Evolutionary conservation across 2,888 invertebrate species (phyloP).

Genomic region (Eucriotettix oculatus): DNA sequence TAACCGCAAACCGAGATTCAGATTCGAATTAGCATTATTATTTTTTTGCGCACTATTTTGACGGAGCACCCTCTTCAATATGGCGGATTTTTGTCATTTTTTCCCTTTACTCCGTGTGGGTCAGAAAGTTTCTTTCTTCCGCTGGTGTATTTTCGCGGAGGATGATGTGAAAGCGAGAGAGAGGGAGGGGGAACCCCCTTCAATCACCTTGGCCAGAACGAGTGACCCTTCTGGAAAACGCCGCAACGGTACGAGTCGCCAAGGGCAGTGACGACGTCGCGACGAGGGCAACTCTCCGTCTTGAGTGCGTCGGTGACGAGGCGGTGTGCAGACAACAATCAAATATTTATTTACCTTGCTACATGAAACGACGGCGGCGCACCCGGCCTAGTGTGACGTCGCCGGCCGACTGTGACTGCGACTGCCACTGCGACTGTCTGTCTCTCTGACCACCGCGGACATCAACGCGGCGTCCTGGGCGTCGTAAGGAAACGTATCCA

Average conservation of each 20-base stretch:
- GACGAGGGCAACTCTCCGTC: too few species aligned
- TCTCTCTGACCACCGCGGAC: too few species aligned
- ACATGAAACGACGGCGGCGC: constrained; percentile 17
- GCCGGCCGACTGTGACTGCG: constrained; percentile 18
- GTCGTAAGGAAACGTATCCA: too few species aligned
- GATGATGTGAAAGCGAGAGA: too few species aligned
- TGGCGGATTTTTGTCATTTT: constrained; percentile 14
- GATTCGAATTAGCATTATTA: background rate
- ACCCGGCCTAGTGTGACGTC: constrained; percentile 18
- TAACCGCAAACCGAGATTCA: background rate
- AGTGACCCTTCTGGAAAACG: constrained; percentile 9
- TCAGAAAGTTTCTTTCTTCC: background rate
- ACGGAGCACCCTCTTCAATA: constrained; percentile 12
- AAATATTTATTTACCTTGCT: constrained; percentile 26
- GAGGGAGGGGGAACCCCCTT: too few species aligned
- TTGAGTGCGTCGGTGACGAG: too few species aligned
- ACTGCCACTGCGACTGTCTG: too few species aligned
- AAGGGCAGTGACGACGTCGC: background rate
- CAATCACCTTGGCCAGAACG: constrained; percentile 9
- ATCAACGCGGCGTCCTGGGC: too few species aligned
- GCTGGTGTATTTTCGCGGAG: too few species aligned
- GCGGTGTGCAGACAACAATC: constrained; percentile 4
- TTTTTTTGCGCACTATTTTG: constrained; percentile 1
- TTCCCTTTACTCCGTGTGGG: constrained; percentile 4
- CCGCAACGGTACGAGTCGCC: background rate